A percentile compares a stretch with the other conserved stretches of the same genome.
These are phyloP conservation scores for Dicroscelio sp. DNA, from an alignment of 2,888 invertebrate genomes.

Conservation along the genomic window DNA sequence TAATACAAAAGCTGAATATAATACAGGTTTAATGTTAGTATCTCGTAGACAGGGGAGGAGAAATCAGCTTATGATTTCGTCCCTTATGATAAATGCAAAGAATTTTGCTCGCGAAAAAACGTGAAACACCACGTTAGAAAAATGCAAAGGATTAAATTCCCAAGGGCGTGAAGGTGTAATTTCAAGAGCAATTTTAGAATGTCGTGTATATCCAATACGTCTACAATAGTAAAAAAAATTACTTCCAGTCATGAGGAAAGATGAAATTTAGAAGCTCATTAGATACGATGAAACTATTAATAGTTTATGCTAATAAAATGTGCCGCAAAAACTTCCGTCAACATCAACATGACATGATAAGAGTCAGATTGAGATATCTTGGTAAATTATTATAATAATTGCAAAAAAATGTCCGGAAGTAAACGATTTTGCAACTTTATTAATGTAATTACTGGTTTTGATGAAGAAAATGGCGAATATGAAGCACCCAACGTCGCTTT, in stretches of 20 bases:
- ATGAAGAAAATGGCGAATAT: too few species aligned
- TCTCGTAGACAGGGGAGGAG: background rate
- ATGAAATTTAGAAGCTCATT: slow-evolving; percentile 10
- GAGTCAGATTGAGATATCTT: slow-evolving; percentile 24
- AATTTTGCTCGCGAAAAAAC: slow-evolving; percentile 75
- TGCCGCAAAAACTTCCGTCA: slow-evolving; percentile 14
- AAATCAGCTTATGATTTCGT: slow-evolving; percentile 65
- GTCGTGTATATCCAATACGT: background rate
- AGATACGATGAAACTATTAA: slow-evolving; percentile 8
- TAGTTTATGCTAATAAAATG: slow-evolving; percentile 28
- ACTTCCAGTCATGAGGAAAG: slow-evolving; percentile 66
- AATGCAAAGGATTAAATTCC: slow-evolving; percentile 2
- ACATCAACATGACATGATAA: slow-evolving; percentile 12
- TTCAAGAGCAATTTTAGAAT: background rate
- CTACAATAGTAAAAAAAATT: slow-evolving; percentile 14
- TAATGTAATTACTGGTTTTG: too few species aligned
- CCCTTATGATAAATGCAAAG: slow-evolving; percentile 78
- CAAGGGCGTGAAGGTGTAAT: background rate
- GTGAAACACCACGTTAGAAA: slow-evolving; percentile 68
- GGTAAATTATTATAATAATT: slow-evolving; percentile 29
- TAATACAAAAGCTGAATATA: background rate
- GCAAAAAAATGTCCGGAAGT: too few species aligned
- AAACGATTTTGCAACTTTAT: too few species aligned
- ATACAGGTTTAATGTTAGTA: background rate
- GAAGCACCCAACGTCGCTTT: background rate